A percentile compares a stretch with the other conserved stretches of the same genome.
Evolutionary conservation across 2,113 vertebrate species (phyloP).

Genomic region (Illadopsis cleaveri): DNA sequence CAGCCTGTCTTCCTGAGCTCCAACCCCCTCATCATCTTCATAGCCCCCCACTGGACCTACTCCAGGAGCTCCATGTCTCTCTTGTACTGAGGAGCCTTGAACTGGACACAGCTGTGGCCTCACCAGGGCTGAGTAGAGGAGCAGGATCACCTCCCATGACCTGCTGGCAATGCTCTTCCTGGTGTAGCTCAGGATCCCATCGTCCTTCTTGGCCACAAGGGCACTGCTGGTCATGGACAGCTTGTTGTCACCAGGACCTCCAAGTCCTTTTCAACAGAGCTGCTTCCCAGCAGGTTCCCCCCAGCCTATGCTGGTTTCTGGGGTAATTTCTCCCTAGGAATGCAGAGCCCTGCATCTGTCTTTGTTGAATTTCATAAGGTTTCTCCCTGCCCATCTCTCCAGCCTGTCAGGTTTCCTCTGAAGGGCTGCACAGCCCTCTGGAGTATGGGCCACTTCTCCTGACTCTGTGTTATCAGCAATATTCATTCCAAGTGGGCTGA

Average conservation of each 20-base stretch:
- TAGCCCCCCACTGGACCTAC: neutral
- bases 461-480: neutral
- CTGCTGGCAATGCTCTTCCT: neutral
- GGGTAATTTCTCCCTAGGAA: neutral
- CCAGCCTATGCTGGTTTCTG: neutral
- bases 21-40: neutral
- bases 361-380: neutral
- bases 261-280: neutral
- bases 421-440: neutral
- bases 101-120: neutral
- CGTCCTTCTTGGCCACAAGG: neutral
- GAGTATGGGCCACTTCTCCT: neutral
- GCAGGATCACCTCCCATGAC: neutral
- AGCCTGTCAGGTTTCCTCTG: neutral
- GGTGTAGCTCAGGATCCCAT: neutral
- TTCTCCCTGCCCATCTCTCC: neutral
- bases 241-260: neutral
- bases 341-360: neutral
- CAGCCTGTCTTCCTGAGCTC: neutral
- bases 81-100: neutral
- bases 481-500: neutral
- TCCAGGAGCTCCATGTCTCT: neutral
- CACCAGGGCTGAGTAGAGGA: neutral
- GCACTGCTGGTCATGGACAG: too few species aligned
- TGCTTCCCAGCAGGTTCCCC: neutral